Conservation (phyloP, 2,888 invertebrate species). For the Bhutanitis thaidina region DNA sequence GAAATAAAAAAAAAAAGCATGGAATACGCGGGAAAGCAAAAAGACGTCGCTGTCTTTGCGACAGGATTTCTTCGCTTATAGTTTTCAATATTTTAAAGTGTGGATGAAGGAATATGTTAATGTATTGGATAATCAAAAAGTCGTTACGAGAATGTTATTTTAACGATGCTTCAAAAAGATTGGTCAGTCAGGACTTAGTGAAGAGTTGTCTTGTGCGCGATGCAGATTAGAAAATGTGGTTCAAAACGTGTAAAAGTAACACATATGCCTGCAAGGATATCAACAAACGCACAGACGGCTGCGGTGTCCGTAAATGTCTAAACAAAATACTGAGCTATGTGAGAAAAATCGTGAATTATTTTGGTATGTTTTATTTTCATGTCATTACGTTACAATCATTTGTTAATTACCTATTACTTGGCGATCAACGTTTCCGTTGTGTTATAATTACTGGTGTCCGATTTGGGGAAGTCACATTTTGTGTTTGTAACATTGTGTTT, state of each 20-base stretch:
- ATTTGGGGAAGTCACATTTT: no score
- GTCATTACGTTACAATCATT: no score
- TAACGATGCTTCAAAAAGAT: no score
- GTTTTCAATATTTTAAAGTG: no score
- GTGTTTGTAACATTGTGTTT: no score
- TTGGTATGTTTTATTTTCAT: conserved; percentile 46
- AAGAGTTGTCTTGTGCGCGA: neutral
- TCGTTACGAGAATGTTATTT: neutral
- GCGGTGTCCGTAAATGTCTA: conserved; percentile 27
- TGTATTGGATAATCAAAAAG: neutral
- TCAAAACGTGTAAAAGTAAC: conserved; percentile 41
- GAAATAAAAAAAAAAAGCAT: neutral
- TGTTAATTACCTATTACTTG: neutral
- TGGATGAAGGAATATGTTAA: neutral
- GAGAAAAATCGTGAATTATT: conserved; percentile 43
- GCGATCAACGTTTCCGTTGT: neutral
- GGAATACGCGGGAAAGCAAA: conserved; percentile 5
- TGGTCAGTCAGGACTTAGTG: no score
- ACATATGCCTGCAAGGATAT: conserved; percentile 36
- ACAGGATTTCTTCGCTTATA: no score
- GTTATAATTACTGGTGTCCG: neutral
- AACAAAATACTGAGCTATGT: conserved; percentile 37
- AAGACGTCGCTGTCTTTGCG: neutral
- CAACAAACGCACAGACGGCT: conserved; percentile 29
- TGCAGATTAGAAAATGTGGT: conserved; percentile 41